A percentile compares a stretch with the other conserved stretches of the same genome.
These are phyloP conservation scores for Fulica atra DNA, from an alignment of 2,113 vertebrate genomes.

Conservation along the genomic window DNA sequence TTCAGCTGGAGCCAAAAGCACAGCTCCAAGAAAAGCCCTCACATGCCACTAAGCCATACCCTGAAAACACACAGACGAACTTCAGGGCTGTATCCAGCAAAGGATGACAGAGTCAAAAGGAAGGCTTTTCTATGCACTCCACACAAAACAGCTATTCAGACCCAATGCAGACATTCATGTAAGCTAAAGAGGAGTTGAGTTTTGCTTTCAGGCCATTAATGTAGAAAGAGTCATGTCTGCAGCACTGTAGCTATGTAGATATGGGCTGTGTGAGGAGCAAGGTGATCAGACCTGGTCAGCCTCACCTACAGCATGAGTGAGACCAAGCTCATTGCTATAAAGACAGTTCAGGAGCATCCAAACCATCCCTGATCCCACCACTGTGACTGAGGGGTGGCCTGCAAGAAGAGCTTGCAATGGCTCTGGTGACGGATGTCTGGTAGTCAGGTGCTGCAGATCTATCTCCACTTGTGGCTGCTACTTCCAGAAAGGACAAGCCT, in stretches of 20 bases:
- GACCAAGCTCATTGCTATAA: background rate
- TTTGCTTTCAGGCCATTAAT: background rate
- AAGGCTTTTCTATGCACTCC: background rate
- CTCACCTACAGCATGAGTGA: background rate
- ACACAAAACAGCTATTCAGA: background rate
- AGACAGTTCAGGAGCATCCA: background rate
- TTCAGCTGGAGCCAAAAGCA: background rate
- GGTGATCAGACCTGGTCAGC: background rate
- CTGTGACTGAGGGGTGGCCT: background rate
- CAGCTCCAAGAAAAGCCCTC: background rate
- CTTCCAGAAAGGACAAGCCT: background rate
- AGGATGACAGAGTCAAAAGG: background rate
- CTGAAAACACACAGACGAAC: background rate
- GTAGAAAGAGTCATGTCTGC: background rate
- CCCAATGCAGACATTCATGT: background rate
- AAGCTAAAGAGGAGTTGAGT: background rate
- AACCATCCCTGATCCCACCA: background rate
- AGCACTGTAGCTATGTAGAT: background rate
- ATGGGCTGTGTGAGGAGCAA: background rate
- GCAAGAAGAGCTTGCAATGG: background rate
- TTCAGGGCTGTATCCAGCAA: background rate
- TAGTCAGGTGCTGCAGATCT: background rate
- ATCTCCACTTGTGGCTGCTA: background rate
- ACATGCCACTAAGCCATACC: fast-evolving
- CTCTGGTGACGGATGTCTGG: background rate